phyloP scores from a whole-genome alignment of 64 coral and sea anemone genomes.

The Platygyra sinensis region DNA sequence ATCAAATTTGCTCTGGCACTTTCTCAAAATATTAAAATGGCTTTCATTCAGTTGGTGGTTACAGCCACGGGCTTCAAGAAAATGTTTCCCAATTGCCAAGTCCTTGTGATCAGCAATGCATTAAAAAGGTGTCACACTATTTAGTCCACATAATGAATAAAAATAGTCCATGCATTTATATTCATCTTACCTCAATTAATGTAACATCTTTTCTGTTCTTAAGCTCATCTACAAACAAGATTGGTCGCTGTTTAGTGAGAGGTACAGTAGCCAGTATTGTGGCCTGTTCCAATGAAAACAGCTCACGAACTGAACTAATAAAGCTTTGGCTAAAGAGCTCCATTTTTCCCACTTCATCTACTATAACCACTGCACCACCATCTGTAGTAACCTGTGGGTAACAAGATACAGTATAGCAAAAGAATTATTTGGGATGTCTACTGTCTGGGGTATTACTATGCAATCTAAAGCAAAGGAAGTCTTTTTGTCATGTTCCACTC shows the following conservation, averaged over 20 bases:
- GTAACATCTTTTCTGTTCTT: slow-evolving; percentile 70
- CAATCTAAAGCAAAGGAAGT: too few species aligned
- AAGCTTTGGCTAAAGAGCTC: slow-evolving; percentile 82
- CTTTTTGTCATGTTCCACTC: too few species aligned
- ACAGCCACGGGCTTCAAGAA: too few species aligned
- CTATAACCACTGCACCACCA: slow-evolving; percentile 22
- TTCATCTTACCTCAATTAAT: slow-evolving; percentile 65
- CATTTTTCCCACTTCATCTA: slow-evolving; percentile 96
- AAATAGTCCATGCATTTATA: too few species aligned
- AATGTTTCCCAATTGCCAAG: too few species aligned
- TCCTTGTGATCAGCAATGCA: not conserved
- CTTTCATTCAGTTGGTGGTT: too few species aligned
- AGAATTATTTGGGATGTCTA: too few species aligned
- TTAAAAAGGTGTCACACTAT: too few species aligned
- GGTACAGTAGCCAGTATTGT: slow-evolving; percentile 84
- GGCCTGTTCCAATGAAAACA: slow-evolving; percentile 55
- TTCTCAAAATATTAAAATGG: too few species aligned
- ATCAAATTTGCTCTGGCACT: too few species aligned
- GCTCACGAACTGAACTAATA: slow-evolving; percentile 50
- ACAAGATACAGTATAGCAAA: not conserved
- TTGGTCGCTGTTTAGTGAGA: slow-evolving; percentile 65
- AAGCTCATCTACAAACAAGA: slow-evolving; percentile 83
- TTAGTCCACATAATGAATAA: too few species aligned
- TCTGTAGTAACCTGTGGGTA: not conserved
- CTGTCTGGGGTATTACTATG: too few species aligned